Percentiles rank a stretch among this genome's conserved stretches.
Conservation (phyloP, 1,140 invertebrate genomes). For the Ridgeia piscesae region DNA sequence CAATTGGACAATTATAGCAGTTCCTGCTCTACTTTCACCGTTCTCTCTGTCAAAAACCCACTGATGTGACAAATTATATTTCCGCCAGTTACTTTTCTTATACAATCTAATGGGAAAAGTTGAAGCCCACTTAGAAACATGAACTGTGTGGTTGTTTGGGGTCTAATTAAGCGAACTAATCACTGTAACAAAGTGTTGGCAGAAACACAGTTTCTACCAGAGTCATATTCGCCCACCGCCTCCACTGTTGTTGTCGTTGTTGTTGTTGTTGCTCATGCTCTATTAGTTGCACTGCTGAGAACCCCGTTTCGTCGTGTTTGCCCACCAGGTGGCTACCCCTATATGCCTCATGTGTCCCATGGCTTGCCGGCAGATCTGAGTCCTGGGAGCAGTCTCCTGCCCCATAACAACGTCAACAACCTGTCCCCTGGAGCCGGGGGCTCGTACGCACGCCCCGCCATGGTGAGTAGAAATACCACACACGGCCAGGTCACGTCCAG, state of each 20-base stretch:
- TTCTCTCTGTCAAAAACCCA: neutral
- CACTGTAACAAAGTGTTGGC: neutral
- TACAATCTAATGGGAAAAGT: neutral
- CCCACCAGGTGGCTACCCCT: neutral
- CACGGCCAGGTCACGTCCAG: neutral
- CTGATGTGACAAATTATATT: neutral
- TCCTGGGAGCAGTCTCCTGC: neutral
- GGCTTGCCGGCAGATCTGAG: constrained; percentile 20
- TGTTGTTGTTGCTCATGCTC: neutral
- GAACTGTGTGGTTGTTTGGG: neutral
- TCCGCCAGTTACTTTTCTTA: neutral
- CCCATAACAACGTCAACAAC: constrained; percentile 34
- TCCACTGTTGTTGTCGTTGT: constrained; percentile 16
- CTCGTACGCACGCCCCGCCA: constrained; percentile 24
- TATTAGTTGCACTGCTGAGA: neutral
- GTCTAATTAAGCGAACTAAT: neutral
- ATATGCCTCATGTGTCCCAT: constrained; percentile 12
- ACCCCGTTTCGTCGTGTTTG: neutral
- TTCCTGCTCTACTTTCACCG: neutral
- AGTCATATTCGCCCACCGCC: neutral
- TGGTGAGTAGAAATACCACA: no score
- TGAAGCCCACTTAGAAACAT: no score
- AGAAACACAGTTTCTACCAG: neutral
- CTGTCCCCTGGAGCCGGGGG: constrained; percentile 33
- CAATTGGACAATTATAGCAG: neutral